Percentiles rank a stretch among this genome's conserved stretches.
Conservation (phyloP, 2,888 invertebrate genomes). For the Chloroclystis v-ata region DNA sequence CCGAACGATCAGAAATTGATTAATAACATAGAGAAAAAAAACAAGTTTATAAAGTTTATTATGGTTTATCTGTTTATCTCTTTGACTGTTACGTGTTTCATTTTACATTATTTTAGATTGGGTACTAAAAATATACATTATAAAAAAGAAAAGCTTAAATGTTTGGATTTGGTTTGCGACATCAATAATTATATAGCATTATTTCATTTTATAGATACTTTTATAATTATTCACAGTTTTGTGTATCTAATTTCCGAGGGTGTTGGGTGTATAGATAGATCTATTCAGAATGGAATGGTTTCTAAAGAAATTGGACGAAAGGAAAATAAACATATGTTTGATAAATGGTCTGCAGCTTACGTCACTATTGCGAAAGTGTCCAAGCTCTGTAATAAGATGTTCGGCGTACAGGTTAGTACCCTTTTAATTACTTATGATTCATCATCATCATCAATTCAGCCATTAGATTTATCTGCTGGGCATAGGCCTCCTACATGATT, state of each 20-base stretch:
- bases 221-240: constrained; percentile 5
- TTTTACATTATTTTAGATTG: no score
- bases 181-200: background rate
- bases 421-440: no score
- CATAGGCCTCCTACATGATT: no score
- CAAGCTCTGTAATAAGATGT: constrained; percentile 9
- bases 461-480: no score
- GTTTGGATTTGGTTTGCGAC: background rate
- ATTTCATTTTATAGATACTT: background rate
- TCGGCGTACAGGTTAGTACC: constrained; percentile 11
- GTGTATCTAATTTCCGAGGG: constrained; percentile 3
- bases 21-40: background rate
- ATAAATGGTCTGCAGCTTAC: constrained; percentile 16
- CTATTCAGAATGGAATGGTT: constrained; percentile 8
- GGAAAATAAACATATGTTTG: background rate
- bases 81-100: background rate
- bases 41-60: background rate
- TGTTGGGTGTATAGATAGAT: constrained; percentile 8
- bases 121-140: no score
- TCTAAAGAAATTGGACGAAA: background rate
- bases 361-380: constrained; percentile 5
- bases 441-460: no score
- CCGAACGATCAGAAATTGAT: constrained; percentile 2
- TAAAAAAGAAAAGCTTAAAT: no score
- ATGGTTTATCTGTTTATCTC: background rate